Percentiles rank a stretch among this genome's conserved stretches.
Evolutionary conservation across 2,113 vertebrate genomes (phyloP).

Genomic region (Pampusana beccarii): DNA sequence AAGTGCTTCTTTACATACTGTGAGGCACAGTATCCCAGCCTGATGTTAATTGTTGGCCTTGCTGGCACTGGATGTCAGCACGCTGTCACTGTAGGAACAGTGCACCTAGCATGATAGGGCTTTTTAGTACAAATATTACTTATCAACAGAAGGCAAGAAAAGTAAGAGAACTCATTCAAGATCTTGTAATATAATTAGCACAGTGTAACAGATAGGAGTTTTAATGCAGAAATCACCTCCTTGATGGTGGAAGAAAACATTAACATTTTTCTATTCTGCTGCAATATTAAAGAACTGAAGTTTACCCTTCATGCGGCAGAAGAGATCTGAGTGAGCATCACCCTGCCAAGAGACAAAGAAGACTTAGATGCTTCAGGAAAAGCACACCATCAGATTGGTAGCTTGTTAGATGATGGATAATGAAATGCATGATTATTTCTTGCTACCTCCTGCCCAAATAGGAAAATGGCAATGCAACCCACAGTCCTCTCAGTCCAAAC

Average conservation of each 20-base stretch:
- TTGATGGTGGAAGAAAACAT: background rate
- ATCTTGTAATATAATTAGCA: background rate
- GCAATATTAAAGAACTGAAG: background rate
- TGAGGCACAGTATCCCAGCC: background rate
- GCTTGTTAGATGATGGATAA: background rate
- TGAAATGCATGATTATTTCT: background rate
- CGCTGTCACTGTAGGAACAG: background rate
- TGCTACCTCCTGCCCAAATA: background rate
- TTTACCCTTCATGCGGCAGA: background rate
- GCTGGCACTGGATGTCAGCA: background rate
- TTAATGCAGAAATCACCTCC: background rate
- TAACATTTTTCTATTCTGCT: background rate
- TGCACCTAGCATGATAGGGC: background rate
- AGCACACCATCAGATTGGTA: background rate
- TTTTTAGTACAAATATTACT: slow-evolving; percentile 1
- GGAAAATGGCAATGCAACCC: background rate
- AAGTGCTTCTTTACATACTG: background rate
- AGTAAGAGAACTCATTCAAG: background rate
- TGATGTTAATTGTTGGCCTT: background rate
- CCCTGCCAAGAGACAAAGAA: background rate
- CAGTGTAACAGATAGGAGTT: background rate
- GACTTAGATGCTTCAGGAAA: background rate
- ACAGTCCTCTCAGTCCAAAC: background rate
- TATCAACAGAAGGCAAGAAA: background rate
- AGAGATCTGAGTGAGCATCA: background rate